These are phyloP conservation scores for Drosophila trapezifrons DNA, from an alignment of 1,140 invertebrate genomes.

Conservation along the genomic window DNA sequence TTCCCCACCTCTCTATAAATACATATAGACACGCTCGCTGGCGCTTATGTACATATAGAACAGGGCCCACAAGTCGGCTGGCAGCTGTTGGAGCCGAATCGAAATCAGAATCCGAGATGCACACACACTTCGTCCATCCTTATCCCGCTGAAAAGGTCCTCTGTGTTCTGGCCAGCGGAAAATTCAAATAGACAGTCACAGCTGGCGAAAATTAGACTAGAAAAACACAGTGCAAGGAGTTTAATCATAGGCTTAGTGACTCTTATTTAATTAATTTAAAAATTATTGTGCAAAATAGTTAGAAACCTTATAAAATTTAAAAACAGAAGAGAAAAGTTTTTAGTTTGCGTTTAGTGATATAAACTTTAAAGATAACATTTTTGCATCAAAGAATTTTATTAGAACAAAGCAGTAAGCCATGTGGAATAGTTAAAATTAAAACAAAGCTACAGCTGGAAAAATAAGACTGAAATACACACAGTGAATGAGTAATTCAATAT, in stretches of 20 bases:
- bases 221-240: neutral
- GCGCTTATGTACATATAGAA: conserved; percentile 13
- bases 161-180: conserved; percentile 1
- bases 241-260: neutral
- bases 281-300: no score
- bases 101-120: conserved; percentile 30
- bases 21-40: conserved; percentile 8
- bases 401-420: neutral
- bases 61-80: conserved; percentile 32
- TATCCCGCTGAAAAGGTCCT: conserved; percentile 11
- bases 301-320: neutral
- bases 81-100: conserved; percentile 46
- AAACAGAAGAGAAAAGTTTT: neutral
- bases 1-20: neutral
- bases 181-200: neutral
- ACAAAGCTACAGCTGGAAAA: neutral
- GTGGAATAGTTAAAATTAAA: neutral
- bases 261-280: neutral
- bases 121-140: conserved; percentile 16
- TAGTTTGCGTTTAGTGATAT: neutral
- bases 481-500: no score
- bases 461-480: no score
- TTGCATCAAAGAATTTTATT: neutral
- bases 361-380: neutral
- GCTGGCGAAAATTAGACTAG: neutral